Evolutionary conservation across 2,797 vertebrate species (phyloP).

Genomic region (Pipistrellus kuhlii): DNA sequence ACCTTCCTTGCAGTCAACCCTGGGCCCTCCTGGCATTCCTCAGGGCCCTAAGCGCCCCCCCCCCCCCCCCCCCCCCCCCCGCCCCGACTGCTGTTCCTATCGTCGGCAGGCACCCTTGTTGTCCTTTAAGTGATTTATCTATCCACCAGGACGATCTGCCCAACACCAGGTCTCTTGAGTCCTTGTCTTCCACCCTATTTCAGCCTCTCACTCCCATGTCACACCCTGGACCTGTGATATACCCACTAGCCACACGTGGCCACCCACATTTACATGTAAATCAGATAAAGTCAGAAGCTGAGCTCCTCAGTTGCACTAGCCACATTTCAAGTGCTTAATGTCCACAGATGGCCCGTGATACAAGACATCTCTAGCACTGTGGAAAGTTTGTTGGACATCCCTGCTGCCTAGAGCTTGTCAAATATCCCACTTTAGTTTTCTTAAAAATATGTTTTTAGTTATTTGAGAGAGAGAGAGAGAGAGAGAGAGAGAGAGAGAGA

Average conservation of each 20-base stretch:
- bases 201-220: background rate
- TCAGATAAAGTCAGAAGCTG: background rate
- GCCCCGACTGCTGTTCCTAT: too few species aligned
- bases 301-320: background rate
- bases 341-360: background rate
- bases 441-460: too few species aligned
- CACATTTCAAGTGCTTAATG: background rate
- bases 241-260: background rate
- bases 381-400: background rate
- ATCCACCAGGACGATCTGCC: background rate
- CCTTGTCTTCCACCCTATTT: background rate
- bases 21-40: rapidly evolving
- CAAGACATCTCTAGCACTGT: background rate
- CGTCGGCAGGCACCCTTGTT: rapidly evolving
- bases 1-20: background rate
- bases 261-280: background rate
- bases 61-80: too few species aligned
- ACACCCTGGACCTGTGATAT: background rate
- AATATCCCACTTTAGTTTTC: background rate
- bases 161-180: background rate
- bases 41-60: background rate
- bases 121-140: background rate
- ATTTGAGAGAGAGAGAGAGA: too few species aligned
- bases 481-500: too few species aligned
- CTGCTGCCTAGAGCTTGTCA: background rate